Base-by-base conservation (phyloP, 92 coral and sea anemone genomes). In the Palythoa grandiflora region DNA sequence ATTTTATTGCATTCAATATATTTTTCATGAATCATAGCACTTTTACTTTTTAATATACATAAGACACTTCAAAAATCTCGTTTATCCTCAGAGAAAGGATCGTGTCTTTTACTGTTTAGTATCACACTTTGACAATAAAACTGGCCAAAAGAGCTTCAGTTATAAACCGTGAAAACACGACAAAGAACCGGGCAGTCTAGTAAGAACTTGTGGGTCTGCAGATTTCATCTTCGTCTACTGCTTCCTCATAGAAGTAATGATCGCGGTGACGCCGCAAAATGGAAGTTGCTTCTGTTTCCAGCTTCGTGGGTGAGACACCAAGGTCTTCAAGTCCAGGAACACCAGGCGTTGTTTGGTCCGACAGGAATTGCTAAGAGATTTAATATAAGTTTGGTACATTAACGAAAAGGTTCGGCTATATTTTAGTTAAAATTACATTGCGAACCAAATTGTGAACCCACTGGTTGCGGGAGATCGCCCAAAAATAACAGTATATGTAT, bases 191-290 rank as follows among this genome's bases (percentile, higher is more conserved):
- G 37, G 7, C 19, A 68, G 2, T 35, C 19, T 66, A 71, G 88
- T 97, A 97, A 28, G 98, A 96, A 55, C 94, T 94, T 21, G 96
- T 91, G 57, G 98, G 92, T 89, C 95, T 72, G 60, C 99, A 97
- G 54, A 92, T 92, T 54, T 94, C 98, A 77, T 95, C 97, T 51
- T 94, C 96, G 59, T 97, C 99, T 28, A 95, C 90, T 11, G 99
- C 93, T 73, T 97, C 99, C 75, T 97, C 99, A 87, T 91, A 97
- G 84, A 93, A 92, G 84, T 89, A 95, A 12, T 93, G 90, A 16
- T 90, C 92, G 68, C 99, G 96, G 89, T 97, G 99, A 63, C 99
- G 96, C 60, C 99, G 91, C 8, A 97, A 87, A 12, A 97, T 95
- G 12, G 99, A 89, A 54, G 96, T 95, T 10, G 99, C 98, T 83